Evolutionary conservation across 2,113 vertebrate species (phyloP), one percentile per base, ranked within the genome.

Genomic region (Colius striatus): DNA sequence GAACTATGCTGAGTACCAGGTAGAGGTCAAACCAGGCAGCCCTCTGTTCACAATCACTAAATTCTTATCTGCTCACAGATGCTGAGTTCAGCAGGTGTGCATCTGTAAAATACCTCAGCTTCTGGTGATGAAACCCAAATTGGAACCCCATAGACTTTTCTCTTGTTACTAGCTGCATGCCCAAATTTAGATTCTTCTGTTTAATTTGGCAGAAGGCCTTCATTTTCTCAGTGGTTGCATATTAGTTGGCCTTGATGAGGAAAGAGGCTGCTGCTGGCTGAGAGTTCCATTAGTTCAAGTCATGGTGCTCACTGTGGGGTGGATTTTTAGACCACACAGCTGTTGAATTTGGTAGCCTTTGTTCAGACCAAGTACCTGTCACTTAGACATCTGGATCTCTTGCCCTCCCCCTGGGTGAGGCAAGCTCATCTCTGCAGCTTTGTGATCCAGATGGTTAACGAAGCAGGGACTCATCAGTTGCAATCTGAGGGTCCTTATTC

Each of bases 1-100:
- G 98, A 99, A 99, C 95, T 99, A 99, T 11, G 99, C 99, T 1
- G 99, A 99, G 94, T 99, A 99, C 93, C 99, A 99, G 99, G 99
- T 99, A 95, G 38, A 50, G 79, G 29, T 11, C 82, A 8, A 53
- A 50, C 17, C 50, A 19, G 48, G 79, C 58, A 43, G 36, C 30
- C 45, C 45, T 10, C 6, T 26, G 13, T 12, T 74, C 19, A 5
- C 36, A 6, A 1, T 38, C 72, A 48, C 63, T n/a, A 5, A 43
- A 8, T 32, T 30, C 62, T 43, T 22, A 16, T 5, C 73, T 26
- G 55, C 84, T 78, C 32, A 1, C 18, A 9, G 83, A 16, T 51
- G 66, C 54, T 18, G 55, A 45, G 57, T 11, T 58, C 29, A 16
- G 68, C 43, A 10, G 53, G 8, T 60, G 65, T 48, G 67, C n/a